These are phyloP conservation scores for Trissoscelio sp. DNA, from an alignment of 2,888 invertebrate genomes.

Conservation along the genomic window DNA sequence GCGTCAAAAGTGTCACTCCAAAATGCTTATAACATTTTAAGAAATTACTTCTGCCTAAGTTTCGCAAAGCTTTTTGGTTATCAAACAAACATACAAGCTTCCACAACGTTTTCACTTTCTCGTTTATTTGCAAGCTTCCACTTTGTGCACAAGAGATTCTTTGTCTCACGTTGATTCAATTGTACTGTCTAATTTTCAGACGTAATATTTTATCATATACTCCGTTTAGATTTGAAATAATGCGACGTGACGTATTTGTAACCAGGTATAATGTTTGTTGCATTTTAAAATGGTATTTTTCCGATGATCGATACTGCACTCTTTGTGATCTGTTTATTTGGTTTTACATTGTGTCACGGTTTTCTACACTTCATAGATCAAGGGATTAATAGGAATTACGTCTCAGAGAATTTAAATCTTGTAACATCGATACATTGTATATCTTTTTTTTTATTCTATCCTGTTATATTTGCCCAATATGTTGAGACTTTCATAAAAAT, in stretches of 20 bases:
- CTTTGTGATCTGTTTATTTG: slow-evolving; percentile 36
- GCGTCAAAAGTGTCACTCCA: background rate
- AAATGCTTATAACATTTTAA: background rate
- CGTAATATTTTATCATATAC: no score
- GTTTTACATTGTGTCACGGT: slow-evolving; percentile 37
- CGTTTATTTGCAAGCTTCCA: background rate
- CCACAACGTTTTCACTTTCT: no score
- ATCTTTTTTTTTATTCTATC: no score
- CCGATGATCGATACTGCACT: slow-evolving; percentile 30
- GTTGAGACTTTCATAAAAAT: no score
- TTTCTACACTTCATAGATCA: slow-evolving; percentile 22
- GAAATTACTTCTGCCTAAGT: slow-evolving; percentile 6
- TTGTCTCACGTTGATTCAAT: background rate
- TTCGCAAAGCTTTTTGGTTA: background rate
- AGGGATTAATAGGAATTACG: slow-evolving; percentile 26
- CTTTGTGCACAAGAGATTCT: slow-evolving; percentile 2
- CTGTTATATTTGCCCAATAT: no score
- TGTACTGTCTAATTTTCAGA: background rate
- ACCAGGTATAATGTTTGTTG: background rate
- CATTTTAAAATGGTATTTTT: slow-evolving; percentile 23
- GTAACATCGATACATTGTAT: background rate
- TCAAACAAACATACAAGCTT: slow-evolving; percentile 8
- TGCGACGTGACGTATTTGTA: background rate
- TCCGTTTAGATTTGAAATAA: background rate
- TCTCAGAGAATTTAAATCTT: slow-evolving; percentile 17